A percentile compares a stretch with the other conserved stretches of the same genome.
Conservation (phyloP, 1,140 invertebrate species). For the Phortica variegata region DNA sequence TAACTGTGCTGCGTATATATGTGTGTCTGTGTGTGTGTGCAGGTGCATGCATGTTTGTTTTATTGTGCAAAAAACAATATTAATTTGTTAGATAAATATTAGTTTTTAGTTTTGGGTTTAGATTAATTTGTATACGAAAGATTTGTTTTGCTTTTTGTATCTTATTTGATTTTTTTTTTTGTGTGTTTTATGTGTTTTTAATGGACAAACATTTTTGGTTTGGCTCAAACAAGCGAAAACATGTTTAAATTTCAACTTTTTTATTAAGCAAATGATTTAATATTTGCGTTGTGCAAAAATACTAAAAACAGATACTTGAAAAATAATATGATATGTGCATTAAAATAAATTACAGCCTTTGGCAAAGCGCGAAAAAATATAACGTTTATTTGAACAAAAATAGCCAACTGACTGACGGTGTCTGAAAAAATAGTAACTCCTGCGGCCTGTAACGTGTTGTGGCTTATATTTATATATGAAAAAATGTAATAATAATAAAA, state of each 20-base stretch:
- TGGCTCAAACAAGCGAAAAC: constrained; percentile 21
- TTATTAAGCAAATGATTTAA: constrained; percentile 27
- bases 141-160: no score
- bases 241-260: constrained; percentile 54
- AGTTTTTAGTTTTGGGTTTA: constrained; percentile 48
- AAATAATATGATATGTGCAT: constrained; percentile 42
- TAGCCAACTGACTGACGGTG: no score
- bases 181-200: constrained; percentile 5
- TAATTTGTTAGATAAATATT: constrained; percentile 57
- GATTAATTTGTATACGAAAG: constrained; percentile 30
- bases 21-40: constrained; percentile 21
- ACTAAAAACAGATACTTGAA: constrained; percentile 11
- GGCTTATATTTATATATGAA: no score
- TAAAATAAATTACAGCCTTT: constrained; percentile 54
- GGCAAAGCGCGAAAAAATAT: constrained; percentile 10
- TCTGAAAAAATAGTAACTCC: no score
- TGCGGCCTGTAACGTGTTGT: no score
- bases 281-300: no score
- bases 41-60: no score
- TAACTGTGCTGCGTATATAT: constrained; percentile 14
- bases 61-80: constrained; percentile 33
- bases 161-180: no score
- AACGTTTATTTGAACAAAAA: no score
- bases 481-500: not conserved
- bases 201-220: constrained; percentile 34